phyloP scores from a whole-genome alignment of 1,140 invertebrate species.

The Lepidurus packardi region DNA sequence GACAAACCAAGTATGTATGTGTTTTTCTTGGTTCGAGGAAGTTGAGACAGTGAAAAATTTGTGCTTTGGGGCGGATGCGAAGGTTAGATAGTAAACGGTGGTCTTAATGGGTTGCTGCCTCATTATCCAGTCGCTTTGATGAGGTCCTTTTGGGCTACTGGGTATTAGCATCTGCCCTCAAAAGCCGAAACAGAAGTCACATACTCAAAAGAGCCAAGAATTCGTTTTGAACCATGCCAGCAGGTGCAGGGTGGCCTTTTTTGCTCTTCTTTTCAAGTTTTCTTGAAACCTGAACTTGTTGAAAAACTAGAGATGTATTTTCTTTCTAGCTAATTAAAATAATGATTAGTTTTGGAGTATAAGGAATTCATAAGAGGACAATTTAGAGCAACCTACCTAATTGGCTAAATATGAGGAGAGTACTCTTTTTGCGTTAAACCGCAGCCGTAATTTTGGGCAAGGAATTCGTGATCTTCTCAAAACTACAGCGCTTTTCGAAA shows the following conservation, averaged over 20 bases:
- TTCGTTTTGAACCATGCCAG: background rate
- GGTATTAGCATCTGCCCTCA: background rate
- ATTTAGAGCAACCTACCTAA: background rate
- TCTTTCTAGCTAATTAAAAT: background rate
- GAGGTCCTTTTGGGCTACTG: conserved; percentile 13
- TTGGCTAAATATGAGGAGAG: background rate
- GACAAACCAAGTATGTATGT: background rate
- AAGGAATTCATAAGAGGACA: background rate
- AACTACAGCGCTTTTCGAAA: background rate
- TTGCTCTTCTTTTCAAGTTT: background rate
- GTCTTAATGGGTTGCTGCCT: background rate
- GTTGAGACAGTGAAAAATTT: background rate
- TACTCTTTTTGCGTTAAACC: background rate
- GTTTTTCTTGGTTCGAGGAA: background rate
- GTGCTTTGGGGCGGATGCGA: conserved; percentile 13
- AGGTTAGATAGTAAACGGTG: background rate
- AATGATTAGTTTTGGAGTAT: background rate
- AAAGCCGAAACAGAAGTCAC: background rate
- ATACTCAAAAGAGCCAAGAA: background rate
- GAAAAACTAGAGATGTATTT: background rate
- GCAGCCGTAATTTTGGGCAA: background rate
- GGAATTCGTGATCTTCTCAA: background rate
- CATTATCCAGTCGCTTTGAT: background rate
- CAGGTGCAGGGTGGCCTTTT: background rate
- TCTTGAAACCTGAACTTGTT: background rate